Evolutionary conservation across 2,113 vertebrate genomes (phyloP).

Genomic region (Oreotrochilus melanogaster): DNA sequence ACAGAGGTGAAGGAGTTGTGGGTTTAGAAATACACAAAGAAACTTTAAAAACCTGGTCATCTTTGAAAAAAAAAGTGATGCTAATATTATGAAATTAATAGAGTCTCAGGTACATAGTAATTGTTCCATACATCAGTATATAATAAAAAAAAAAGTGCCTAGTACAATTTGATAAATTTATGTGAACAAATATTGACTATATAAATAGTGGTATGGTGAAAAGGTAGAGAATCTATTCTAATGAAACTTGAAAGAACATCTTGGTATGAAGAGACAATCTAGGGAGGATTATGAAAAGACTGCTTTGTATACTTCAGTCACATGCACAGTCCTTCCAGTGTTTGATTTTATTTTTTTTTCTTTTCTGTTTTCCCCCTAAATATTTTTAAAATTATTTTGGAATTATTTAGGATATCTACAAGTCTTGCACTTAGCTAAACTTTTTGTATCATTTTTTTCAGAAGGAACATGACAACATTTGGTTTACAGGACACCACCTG

Average conservation of each 20-base stretch:
- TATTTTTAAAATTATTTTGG: background rate
- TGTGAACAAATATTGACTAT: background rate
- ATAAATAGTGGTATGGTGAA: background rate
- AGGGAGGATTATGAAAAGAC: background rate
- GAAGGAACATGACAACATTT: conserved; percentile 72
- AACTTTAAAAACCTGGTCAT: background rate
- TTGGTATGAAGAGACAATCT: background rate
- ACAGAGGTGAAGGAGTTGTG: background rate
- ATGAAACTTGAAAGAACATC: background rate
- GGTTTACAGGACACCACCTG: conserved; percentile 87
- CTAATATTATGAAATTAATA: background rate
- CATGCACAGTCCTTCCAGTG: background rate
- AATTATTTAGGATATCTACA: background rate
- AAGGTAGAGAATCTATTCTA: background rate
- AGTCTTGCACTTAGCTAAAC: background rate
- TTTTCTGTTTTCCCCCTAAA: background rate
- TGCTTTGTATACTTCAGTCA: background rate
- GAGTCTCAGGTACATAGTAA: background rate
- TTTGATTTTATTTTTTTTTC: background rate
- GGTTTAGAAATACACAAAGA: background rate
- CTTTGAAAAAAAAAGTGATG: background rate
- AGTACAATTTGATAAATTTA: background rate
- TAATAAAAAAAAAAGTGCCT: background rate
- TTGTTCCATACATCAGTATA: background rate
- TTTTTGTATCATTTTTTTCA: conserved; percentile 60